Base-by-base conservation (phyloP, 2,888 invertebrate genomes). In the Lapara coniferarum region DNA sequence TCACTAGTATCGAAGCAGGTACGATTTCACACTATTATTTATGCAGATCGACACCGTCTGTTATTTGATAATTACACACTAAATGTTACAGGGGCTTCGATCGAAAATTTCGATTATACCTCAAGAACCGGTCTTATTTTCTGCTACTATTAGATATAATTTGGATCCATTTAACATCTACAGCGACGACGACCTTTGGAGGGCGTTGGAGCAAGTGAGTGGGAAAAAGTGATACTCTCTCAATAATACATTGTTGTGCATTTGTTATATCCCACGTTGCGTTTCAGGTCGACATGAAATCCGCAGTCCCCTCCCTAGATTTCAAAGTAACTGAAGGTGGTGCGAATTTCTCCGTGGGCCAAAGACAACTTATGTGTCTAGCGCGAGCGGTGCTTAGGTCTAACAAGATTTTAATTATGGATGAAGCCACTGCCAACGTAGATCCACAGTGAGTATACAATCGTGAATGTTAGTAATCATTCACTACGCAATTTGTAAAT, bases 341-440 rank as follows among this genome's bases (percentile, higher is more conserved):
- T 0, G 88, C 95, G 7, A 97, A 97, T 85, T 97, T 98, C 83
- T 98, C 98, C 72, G 97, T 98, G 13, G 98, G 98, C 0, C 98
- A 98, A 85, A 94, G 98, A 37, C 98, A 98, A 85, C 88, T 98
- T 69, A 96, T 98, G 77, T 98, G 98, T 83, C 91, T 98, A 73
- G 98, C 98, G 0, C 94, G 98, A 70, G 98, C 98, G 8, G 96
- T 98, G 78, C 93, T 98, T 10, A 94, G 97, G 68, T 96, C 97
- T 75, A 98, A 98, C 87, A 96, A 95, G 81, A 95, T 98, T 78
- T 92, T 98, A 13, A 96, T 98, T 78, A 95, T 98, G 91, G 98
- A 98, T 83, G 98, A 98, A 91, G 98, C 98, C 6, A 98, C 98
- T 0, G 98, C 98, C 4, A 98, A 98, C 84, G 98, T 98, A 4